Evolutionary conservation across 2,113 vertebrate genomes (phyloP), one percentile per base, ranked within the genome.

Genomic region (Dinomys branickii): DNA sequence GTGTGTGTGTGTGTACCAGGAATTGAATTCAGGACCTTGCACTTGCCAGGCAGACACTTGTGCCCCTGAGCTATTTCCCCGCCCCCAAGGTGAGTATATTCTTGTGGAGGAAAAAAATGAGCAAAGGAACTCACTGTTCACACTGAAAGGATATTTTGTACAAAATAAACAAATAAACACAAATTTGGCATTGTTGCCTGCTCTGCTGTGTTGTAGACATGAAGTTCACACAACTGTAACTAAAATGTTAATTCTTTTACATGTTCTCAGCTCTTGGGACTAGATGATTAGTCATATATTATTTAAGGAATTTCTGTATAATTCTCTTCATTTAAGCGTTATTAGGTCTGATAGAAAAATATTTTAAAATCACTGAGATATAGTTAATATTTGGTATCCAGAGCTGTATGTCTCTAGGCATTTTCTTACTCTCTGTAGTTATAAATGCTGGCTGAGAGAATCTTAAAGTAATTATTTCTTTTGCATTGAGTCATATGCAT

Each of bases 201-300:
- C 13, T 89, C 84, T 93, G 61, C 47, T 30, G 26, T 93, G 26
- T 10, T 91, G 81, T 81, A 95, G 28, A 16, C 5, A 82, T 77
- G 54, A 35, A 97, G 69, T 77, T 96, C 93, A 96, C 78, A 97
- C 67, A n/a, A 33, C 13, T 97, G 65, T 88, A 93, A 97, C 95
- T 97, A 85, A 80, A 97, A 97, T 92, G 22, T 24, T 35, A 93
- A 97, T 97, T 80, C 85, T 96, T 96, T 80, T 93, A 56, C 13
- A 92, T 87, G 11, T 97, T 96, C 92, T 97, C 41, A 86, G 69
- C 17, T 94, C 33, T 91, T 88, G 35, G 97, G 61, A 94, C 97
- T 7, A 69, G 90, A 94, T 88, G 58, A 22, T 59, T 95, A 91
- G 88, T 94, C 61, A 54, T 56, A 95, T 97, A 35, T 38, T 69